Evolutionary conservation across 2,888 invertebrate species (phyloP), one percentile per base, ranked within the genome.

Genomic region (Epsilonema sp.): DNA sequence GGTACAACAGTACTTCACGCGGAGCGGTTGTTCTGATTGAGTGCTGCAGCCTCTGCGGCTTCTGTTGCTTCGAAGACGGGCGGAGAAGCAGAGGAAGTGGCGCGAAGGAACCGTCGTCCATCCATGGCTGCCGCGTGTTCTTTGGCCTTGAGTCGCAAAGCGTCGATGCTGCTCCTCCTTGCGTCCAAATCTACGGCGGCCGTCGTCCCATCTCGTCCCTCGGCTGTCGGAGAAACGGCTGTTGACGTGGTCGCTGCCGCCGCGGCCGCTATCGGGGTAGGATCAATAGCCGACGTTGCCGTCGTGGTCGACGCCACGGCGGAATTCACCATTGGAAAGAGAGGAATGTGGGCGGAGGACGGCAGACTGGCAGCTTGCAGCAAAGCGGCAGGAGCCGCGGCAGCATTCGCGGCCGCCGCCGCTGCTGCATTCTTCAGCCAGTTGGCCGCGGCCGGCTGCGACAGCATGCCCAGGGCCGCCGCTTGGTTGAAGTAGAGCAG

Each of bases 401-500:
- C 31, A 31, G 11, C 31, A 16, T 31, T 31, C 16, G 31, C 31
- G 31, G 31, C 31, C 11, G 31, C 31, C 11, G 31, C 31, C 31
- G 8, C 11, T 8, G 31, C 31, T 16, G 11, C 31, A 16, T 31
- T 31, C 16, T 31, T 31, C 31, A 31, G 31, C 39, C 39, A 39
- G 8, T 5, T 8, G 39, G 16, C 31, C 31, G 31, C 39, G 39
- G 39, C 8, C n/a, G n/a, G n/a, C n/a, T n/a, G n/a, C 8, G 20
- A n/a, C 16, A 39, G 22, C 8, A 20, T n/a, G 13, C 39, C 39
- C 20, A 39, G 21, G 39, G 39, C 39, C 5, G 39, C 39, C 21
- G 39, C 39, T n/a, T 39, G 39, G 22, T 39, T 39, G 8, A 39
- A 39, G 39, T 39, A 39, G 20, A 39, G 39, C n/a, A 39, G 22